Evolutionary conservation across 92 coral and sea anemone genomes (phyloP).

Genomic region (Muricea muricata): DNA sequence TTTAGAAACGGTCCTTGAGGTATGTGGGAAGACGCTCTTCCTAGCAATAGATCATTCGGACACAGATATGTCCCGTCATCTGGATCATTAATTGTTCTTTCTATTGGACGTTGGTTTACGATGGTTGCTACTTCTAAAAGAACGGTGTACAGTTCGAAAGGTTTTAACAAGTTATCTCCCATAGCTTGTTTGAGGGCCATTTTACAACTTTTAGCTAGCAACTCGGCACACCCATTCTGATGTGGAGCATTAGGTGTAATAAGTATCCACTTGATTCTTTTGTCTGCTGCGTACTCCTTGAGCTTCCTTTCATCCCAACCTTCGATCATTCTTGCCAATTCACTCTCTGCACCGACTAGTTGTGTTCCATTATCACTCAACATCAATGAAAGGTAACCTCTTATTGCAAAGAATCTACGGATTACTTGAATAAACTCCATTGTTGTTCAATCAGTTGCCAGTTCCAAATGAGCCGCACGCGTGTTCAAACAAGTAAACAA

Average conservation of each 20-base stretch:
- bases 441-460: neutral
- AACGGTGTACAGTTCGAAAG: too few species aligned
- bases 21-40: slow-evolving; percentile 48
- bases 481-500: slow-evolving; percentile 18
- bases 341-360: too few species aligned
- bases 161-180: too few species aligned
- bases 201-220: too few species aligned
- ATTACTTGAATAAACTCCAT: slow-evolving; percentile 27
- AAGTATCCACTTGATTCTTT: too few species aligned
- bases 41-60: slow-evolving; percentile 62
- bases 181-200: too few species aligned
- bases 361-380: too few species aligned
- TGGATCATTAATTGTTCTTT: slow-evolving; percentile 67
- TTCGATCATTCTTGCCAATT: too few species aligned
- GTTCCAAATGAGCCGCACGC: slow-evolving; percentile 11
- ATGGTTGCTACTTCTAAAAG: neutral
- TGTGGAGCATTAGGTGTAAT: too few species aligned
- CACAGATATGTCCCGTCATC: slow-evolving; percentile 69
- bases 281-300: too few species aligned
- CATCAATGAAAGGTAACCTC: neutral
- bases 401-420: slow-evolving; percentile 21
- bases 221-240: too few species aligned
- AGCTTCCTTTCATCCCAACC: too few species aligned
- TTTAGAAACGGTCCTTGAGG: slow-evolving; percentile 64
- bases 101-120: slow-evolving; percentile 49